Base-by-base conservation (phyloP, 2,888 invertebrate species). In the Lagria hirta region DNA sequence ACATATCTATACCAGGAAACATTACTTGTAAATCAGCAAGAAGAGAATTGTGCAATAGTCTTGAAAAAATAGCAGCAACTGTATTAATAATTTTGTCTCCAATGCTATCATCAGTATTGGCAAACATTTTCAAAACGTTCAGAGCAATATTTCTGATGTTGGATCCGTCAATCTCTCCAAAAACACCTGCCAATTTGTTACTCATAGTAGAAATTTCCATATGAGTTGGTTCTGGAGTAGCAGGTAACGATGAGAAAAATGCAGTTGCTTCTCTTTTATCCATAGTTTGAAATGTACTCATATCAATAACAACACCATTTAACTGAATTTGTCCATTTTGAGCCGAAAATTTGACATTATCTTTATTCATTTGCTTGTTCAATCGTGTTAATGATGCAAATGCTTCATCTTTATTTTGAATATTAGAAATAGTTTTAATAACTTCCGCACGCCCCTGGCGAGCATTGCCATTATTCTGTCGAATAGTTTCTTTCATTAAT, bases 371-470 rank as follows among this genome's bases (percentile, higher is more conserved):
- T 17, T 75, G 72, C 54, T 76, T 79, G 62, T 78, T 79, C 22
- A 76, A 74, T 29, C 71, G 66, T 0, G 78, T 71, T 1, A 79
- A 72, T 49, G 75, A 73, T 1, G 77, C 74, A 53, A 80, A 78
- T 52, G 76, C 76, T 46, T 79, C 77, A 51, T 80, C 77, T 55
- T 76, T 78, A 59, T 79, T 71, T 6, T 57, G 57, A 26, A 79
- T 77, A 52, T 70, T 78, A 32, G 73, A 68, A 30, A 79, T 74
- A 7, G 77, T 73, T 45, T 65, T 65, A 30, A 81, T 80, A 1
- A 81, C 77, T 63, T 79, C 79, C 0, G 77, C 72, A 58, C 74
- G 75, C 13, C 78, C 80, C 45, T 55, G 52, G 3, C 24, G 30
- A 1, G 72, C 60, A 4, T 72, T 55, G 13, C 78, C 77, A 17